Percentiles rank a stretch among this genome's conserved stretches.
phyloP scores from a whole-genome alignment of 2,797 vertebrate species.

The Sebastes hubbsi region DNA sequence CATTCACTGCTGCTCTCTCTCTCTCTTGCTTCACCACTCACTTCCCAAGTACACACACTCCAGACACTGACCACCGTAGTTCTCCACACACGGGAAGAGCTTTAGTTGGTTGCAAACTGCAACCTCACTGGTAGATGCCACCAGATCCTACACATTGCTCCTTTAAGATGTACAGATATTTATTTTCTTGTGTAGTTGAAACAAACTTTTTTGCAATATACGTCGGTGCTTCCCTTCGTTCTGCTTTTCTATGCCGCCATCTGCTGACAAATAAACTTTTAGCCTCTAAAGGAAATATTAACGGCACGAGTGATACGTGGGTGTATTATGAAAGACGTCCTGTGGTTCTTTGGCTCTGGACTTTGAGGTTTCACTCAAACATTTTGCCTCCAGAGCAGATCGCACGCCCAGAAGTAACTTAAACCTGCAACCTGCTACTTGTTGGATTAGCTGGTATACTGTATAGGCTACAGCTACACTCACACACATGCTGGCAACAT shows the following conservation, averaged over 20 bases:
- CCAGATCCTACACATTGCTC: no score
- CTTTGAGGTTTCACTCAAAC: not conserved
- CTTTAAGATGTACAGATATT: conserved; percentile 22
- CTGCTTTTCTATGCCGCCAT: conserved; percentile 12
- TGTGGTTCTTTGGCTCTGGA: not conserved
- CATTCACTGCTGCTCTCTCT: no score
- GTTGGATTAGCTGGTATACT: not conserved
- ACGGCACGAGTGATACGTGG: not conserved
- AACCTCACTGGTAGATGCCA: not conserved
- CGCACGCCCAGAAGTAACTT: not conserved
- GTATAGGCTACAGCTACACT: not conserved
- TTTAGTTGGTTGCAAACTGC: not conserved
- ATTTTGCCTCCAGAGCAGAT: not conserved
- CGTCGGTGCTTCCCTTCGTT: not conserved
- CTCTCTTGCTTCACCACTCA: no score
- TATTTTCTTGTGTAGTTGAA: not conserved
- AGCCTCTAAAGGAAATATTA: not conserved
- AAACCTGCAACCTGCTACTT: not conserved
- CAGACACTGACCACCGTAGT: not conserved
- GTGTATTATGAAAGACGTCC: not conserved
- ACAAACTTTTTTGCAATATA: not conserved
- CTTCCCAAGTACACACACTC: not conserved
- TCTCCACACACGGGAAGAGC: not conserved
- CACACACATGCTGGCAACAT: not conserved
- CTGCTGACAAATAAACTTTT: conserved; percentile 18